Percentiles rank a stretch among this genome's conserved stretches.
Conservation (phyloP, 2,797 vertebrate genomes). For the Aeoliscus strigatus region DNA sequence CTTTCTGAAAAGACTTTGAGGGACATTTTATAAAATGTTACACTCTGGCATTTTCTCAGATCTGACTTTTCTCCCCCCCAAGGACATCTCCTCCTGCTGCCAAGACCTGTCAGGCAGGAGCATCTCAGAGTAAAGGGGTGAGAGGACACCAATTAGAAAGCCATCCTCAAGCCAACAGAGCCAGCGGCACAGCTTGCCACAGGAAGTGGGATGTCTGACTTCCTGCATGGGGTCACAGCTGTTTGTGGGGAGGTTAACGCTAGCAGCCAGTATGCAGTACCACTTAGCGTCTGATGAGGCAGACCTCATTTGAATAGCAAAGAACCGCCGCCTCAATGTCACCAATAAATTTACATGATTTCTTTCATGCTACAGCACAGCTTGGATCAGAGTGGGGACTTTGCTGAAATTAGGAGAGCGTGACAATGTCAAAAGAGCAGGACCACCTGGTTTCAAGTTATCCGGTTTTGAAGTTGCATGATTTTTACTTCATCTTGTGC, state of each 20-base stretch:
- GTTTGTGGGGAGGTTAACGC: slow-evolving; percentile 77
- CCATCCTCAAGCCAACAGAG: slow-evolving; percentile 85
- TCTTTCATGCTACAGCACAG: slow-evolving; percentile 71
- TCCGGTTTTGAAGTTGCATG: slow-evolving; percentile 44
- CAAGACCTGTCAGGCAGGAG: slow-evolving; percentile 91
- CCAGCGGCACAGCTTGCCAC: slow-evolving; percentile 88
- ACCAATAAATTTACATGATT: slow-evolving; percentile 84
- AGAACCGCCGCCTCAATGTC: slow-evolving; percentile 79
- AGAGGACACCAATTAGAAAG: slow-evolving; percentile 98
- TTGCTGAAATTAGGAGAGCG: slow-evolving; percentile 69
- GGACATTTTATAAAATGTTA: slow-evolving; percentile 74
- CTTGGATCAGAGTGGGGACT: slow-evolving; percentile 70
- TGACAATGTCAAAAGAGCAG: slow-evolving; percentile 70
- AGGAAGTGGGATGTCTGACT: slow-evolving; percentile 84
- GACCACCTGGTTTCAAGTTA: slow-evolving; percentile 52
- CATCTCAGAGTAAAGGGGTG: slow-evolving; percentile 87
- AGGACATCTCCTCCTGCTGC: slow-evolving; percentile 91
- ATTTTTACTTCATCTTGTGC: slow-evolving; percentile 32
- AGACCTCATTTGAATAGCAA: slow-evolving; percentile 82
- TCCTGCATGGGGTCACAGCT: slow-evolving; percentile 89
- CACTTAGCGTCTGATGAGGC: slow-evolving; percentile 74
- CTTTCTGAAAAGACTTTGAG: slow-evolving; percentile 69
- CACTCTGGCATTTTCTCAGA: slow-evolving; percentile 80
- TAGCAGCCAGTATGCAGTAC: slow-evolving; percentile 69
- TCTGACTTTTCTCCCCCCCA: slow-evolving; percentile 82